Evolutionary conservation across 1,140 invertebrate species (phyloP), one percentile per base, ranked within the genome.

Genomic region (Tetragnatha versicolor): DNA sequence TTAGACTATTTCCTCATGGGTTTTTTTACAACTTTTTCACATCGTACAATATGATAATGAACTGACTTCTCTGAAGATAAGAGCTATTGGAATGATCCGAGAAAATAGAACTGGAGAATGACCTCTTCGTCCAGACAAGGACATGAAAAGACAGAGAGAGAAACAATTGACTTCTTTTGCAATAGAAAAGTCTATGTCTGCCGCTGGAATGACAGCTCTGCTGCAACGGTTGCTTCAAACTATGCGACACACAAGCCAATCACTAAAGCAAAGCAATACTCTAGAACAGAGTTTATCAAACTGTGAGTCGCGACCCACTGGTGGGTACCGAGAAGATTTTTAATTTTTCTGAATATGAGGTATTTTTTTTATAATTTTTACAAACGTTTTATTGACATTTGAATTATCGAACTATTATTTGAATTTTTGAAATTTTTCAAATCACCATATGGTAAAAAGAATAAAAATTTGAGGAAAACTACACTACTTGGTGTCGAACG

Each of bases 21-120:
- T 25, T 53, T 35, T 72, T 72, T 65, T 9, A 61, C 1, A 63
- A 63, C 17, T 55, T 61, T 72, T 72, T 72, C 31, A 72, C 49
- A 33, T 63, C 49, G 17, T 61, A 72, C 37, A 37, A 72, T 55
- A n/a, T 72, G 69, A 17, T 72, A 29, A 31, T 1, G 10, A 61
- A 61, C 25, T 61, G 31, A 35, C 58, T 31, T 12, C 10, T 61
- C 12, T 14, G 1, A 35, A 35, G 1, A 31, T 61, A 35, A 27
- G 31, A 35, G 58, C 58, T 17, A 31, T 25, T 1, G 58, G 31
- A 3, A 61, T 29, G 20, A 35, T 61, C 33, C 25, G 58, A 31
- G 2, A 61, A 61, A 61, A 31, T 35, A 1, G 3, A 1, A 35
- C 58, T 17, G 25, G 25, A 61, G 14, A 25, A 20, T 61, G 58